Evolutionary conservation across 1,140 invertebrate species (phyloP).

Genomic region (Heliconius nattereri): DNA sequence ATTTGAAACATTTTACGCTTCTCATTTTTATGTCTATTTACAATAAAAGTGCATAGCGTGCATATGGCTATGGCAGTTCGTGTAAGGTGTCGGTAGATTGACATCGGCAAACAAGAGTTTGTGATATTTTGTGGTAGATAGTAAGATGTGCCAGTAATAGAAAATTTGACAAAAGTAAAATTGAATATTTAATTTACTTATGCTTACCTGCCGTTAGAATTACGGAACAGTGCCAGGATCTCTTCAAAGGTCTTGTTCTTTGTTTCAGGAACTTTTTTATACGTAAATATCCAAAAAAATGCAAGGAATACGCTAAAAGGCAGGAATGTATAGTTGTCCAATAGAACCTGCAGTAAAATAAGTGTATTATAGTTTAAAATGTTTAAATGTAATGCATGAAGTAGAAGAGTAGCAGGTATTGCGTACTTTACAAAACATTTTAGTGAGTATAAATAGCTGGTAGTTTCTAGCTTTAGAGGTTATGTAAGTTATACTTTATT

Average conservation of each 20-base stretch:
- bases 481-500: constrained; percentile 15
- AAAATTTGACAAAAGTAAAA: constrained; percentile 21
- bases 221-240: constrained; percentile 94
- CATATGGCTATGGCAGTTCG: constrained; percentile 52
- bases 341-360: constrained; percentile 85
- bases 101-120: constrained; percentile 32
- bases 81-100: constrained; percentile 38
- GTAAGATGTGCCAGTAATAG: constrained; percentile 36
- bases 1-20: neutral
- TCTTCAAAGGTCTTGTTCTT: constrained; percentile 99
- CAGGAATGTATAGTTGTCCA: constrained; percentile 98
- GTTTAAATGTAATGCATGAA: neutral
- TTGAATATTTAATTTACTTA: neutral
- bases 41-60: constrained; percentile 60
- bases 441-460: neutral
- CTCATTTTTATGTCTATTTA: neutral
- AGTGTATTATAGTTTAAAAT: constrained; percentile 6
- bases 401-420: neutral
- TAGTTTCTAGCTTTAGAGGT: neutral
- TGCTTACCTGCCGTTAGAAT: constrained; percentile 91
- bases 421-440: neutral
- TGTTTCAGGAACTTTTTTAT: constrained; percentile 98
- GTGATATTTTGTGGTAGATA: constrained; percentile 19
- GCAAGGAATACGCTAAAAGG: constrained; percentile 97
- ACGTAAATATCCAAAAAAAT: constrained; percentile 98